These are phyloP conservation scores for Cassiopea andromeda DNA, from an alignment of 30 jellyfish, hydroid and myxozoan species.

Conservation along the genomic window DNA sequence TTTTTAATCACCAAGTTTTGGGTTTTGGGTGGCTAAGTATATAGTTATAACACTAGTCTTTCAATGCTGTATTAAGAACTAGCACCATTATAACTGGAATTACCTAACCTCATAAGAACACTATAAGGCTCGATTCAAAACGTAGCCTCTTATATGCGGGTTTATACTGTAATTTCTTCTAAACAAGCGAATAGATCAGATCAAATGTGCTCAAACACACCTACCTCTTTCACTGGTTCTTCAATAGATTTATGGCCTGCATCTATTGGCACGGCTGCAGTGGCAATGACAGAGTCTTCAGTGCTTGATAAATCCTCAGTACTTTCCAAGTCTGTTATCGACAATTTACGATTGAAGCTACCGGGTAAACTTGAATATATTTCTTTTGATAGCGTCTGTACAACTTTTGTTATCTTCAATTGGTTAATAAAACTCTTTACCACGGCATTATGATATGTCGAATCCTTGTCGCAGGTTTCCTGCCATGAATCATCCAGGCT, in stretches of 20 bases:
- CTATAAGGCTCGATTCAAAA: too few relatives aligned
- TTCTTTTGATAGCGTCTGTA: not conserved
- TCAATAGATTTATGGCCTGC: not conserved
- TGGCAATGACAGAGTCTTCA: not conserved
- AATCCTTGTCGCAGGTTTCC: slow-evolving; percentile 13
- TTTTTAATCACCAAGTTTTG: too few relatives aligned
- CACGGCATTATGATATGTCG: slow-evolving; percentile 25
- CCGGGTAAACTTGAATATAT: not conserved
- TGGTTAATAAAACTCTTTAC: slow-evolving; percentile 7
- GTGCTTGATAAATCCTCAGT: not conserved
- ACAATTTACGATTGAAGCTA: not conserved
- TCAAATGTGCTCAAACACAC: not conserved
- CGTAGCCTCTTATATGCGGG: too few relatives aligned
- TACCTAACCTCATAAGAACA: too few relatives aligned
- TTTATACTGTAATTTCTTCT: too few relatives aligned
- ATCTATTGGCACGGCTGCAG: not conserved
- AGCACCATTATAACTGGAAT: too few relatives aligned
- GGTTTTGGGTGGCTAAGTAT: too few relatives aligned
- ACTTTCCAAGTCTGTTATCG: not conserved
- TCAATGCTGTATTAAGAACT: too few relatives aligned
- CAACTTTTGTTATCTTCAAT: not conserved
- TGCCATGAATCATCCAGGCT: slow-evolving; percentile 40
- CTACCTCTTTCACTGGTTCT: slow-evolving; percentile 38
- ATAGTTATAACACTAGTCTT: too few relatives aligned
- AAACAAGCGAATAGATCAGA: too few relatives aligned